Evolutionary conservation across 2,797 vertebrate species (phyloP).

Genomic region (Sebastes diaconus): DNA sequence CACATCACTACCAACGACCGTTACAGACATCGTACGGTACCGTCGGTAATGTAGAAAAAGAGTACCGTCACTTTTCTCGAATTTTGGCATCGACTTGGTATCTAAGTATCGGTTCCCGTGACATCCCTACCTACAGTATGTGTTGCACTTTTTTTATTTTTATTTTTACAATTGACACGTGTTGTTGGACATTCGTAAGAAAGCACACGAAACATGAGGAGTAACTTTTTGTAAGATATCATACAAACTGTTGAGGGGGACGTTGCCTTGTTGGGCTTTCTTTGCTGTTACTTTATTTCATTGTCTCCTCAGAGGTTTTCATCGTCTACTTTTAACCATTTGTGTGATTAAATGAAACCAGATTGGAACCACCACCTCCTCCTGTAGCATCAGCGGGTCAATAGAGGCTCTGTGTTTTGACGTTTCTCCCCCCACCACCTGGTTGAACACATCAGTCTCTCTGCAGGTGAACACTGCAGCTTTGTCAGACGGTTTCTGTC

Average conservation of each 20-base stretch:
- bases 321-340: background rate
- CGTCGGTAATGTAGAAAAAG: no score
- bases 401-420: background rate
- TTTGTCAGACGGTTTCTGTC: slow-evolving; percentile 7
- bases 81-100: no score
- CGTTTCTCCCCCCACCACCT: background rate
- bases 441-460: background rate
- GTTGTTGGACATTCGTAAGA: no score
- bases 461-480: slow-evolving; percentile 13
- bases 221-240: no score
- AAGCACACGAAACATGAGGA: accelerated
- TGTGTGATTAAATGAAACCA: background rate
- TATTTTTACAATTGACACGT: no score
- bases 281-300: background rate
- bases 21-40: no score
- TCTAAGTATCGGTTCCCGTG: accelerated
- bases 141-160: no score
- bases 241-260: no score
- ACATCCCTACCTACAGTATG: no score
- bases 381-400: background rate
- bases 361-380: background rate
- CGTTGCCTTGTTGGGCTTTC: background rate
- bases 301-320: background rate
- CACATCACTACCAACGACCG: no score
- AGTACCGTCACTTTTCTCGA: accelerated